A percentile compares a stretch with the other conserved stretches of the same genome.
Evolutionary conservation across 2,797 vertebrate species (phyloP).

Genomic region (Novumbra hubbsi): DNA sequence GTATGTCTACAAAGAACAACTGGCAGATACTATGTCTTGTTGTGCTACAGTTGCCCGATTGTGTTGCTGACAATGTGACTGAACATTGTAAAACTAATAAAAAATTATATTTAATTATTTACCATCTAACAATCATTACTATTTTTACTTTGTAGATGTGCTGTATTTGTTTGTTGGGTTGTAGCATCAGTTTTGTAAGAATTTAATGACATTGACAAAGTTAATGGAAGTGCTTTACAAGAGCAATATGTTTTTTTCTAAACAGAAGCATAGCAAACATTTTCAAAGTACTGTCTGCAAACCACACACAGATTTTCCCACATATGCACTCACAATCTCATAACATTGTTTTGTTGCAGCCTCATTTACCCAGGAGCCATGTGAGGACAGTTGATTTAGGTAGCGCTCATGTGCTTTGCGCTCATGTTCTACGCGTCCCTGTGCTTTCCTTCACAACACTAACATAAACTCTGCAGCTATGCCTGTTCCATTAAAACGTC

Average conservation of each 20-base stretch:
- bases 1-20: neutral
- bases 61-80: neutral
- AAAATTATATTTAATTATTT: neutral
- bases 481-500: conserved; percentile 33
- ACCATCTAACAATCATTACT: neutral
- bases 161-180: neutral
- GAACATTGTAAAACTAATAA: neutral
- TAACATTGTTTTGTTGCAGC: conserved; percentile 59
- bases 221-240: conserved; percentile 37
- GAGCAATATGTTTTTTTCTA: conserved; percentile 44
- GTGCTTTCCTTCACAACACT: conserved; percentile 35
- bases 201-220: neutral
- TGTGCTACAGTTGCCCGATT: neutral
- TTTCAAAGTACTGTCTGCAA: conserved; percentile 52
- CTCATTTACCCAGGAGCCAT: conserved; percentile 48
- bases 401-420: conserved; percentile 44
- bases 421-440: conserved; percentile 26
- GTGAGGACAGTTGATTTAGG: conserved; percentile 48
- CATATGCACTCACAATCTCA: conserved; percentile 46
- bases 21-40: neutral
- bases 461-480: conserved; percentile 31
- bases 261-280: conserved; percentile 54
- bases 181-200: neutral
- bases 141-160: neutral
- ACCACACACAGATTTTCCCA: neutral